Evolutionary conservation across 2,888 invertebrate species (phyloP).

Genomic region (Lacanobia wlatinum): DNA sequence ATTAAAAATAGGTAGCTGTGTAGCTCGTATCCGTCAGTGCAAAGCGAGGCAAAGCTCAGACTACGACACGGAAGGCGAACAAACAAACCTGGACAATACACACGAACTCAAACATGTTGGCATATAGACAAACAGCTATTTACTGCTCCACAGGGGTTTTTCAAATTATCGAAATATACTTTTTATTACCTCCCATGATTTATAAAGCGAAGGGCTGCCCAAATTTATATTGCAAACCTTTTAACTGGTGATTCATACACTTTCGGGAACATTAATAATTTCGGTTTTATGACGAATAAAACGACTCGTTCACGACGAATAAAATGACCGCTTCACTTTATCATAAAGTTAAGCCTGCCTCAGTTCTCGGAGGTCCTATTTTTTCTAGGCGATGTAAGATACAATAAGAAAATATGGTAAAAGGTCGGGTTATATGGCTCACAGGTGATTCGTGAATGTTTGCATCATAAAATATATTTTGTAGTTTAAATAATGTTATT

Average conservation of each 20-base stretch:
- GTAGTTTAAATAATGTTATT: slow-evolving; percentile 31
- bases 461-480: slow-evolving; percentile 32
- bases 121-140: slow-evolving; percentile 39
- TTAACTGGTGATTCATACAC: slow-evolving; percentile 62
- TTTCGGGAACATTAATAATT: slow-evolving; percentile 61
- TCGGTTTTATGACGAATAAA: slow-evolving; percentile 59
- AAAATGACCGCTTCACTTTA: slow-evolving; percentile 50
- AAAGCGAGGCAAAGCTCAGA: slow-evolving; percentile 33
- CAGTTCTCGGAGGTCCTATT: slow-evolving; percentile 49
- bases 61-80: slow-evolving; percentile 8
- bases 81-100: slow-evolving; percentile 46
- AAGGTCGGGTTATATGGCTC: slow-evolving; percentile 51
- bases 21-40: slow-evolving; percentile 9
- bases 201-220: slow-evolving; percentile 49
- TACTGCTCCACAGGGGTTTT: slow-evolving; percentile 59
- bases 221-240: slow-evolving; percentile 61
- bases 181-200: slow-evolving; percentile 62
- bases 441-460: slow-evolving; percentile 55
- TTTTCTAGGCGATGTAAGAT: slow-evolving; percentile 43
- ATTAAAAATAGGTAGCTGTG: slow-evolving; percentile 24
- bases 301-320: slow-evolving; percentile 50
- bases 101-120: slow-evolving; percentile 40
- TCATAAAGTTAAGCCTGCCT: slow-evolving; percentile 39
- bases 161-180: slow-evolving; percentile 61
- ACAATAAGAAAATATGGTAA: slow-evolving; percentile 64